Conservation (phyloP, 2,888 invertebrate species). For the Ochropacha duplaris region DNA sequence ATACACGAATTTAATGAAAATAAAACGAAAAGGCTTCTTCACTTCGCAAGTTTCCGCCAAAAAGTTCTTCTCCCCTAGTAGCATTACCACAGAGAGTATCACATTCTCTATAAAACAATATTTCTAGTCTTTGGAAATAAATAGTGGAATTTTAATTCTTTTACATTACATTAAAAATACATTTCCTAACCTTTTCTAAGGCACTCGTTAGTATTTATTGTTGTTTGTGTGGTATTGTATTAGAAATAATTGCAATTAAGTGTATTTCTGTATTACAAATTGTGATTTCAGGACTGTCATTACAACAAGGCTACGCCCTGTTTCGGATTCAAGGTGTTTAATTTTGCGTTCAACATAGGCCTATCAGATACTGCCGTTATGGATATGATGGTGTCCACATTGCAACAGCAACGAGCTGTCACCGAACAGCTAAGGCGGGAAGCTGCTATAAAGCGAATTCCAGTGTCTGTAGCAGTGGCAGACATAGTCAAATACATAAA, state of each 20-base stretch:
- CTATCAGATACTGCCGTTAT: slow-evolving; percentile 94
- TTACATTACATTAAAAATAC: neutral
- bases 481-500: slow-evolving; percentile 95
- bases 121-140: no score
- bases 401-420: slow-evolving; percentile 96
- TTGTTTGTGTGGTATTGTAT: neutral
- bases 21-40: no score
- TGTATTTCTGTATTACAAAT: neutral
- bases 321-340: slow-evolving; percentile 58
- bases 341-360: slow-evolving; percentile 88
- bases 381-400: slow-evolving; percentile 96
- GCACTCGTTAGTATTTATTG: neutral
- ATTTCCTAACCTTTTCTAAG: neutral
- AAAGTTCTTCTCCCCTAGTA: no score
- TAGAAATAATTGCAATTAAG: neutral
- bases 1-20: no score
- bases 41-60: no score
- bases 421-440: slow-evolving; percentile 97
- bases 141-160: no score
- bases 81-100: no score
- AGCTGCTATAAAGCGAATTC: slow-evolving; percentile 93
- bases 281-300: neutral
- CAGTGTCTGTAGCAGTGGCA: slow-evolving; percentile 94
- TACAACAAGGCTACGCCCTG: slow-evolving; percentile 69
- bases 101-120: no score